These are phyloP conservation scores for Bubo blakistoni DNA, from an alignment of 2,113 vertebrate species.

Conservation along the genomic window DNA sequence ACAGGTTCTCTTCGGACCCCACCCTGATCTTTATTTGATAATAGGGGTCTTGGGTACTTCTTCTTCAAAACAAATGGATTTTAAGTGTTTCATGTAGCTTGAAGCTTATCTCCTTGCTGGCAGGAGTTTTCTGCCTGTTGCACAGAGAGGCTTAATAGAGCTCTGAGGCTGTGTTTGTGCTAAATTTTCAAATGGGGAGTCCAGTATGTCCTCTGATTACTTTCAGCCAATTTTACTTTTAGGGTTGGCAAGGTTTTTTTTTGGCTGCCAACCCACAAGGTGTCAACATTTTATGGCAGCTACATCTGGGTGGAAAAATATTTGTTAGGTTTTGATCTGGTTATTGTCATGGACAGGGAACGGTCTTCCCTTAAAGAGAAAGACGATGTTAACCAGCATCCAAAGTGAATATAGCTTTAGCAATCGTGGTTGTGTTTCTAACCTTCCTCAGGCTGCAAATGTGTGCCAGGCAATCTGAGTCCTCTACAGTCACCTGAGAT, in stretches of 20 bases:
- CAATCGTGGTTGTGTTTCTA: not conserved
- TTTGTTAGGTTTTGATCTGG: not conserved
- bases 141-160: not conserved
- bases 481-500: not conserved
- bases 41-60: not conserved
- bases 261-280: not conserved
- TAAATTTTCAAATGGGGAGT: not conserved
- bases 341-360: not conserved
- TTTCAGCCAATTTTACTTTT: not conserved
- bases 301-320: not conserved
- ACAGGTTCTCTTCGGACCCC: not conserved
- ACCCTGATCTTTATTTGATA: not conserved
- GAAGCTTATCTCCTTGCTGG: not conserved
- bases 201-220: not conserved
- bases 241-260: not conserved
- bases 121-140: not conserved
- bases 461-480: not conserved
- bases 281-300: not conserved
- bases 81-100: not conserved
- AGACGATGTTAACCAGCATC: not conserved
- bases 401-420: not conserved
- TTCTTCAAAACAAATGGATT: not conserved
- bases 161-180: not conserved
- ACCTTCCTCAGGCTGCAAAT: not conserved
- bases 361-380: not conserved